A percentile compares a stretch with the other conserved stretches of the same genome.
phyloP scores from a whole-genome alignment of 2,113 vertebrate species.

The Meleagris gallopavo region DNA sequence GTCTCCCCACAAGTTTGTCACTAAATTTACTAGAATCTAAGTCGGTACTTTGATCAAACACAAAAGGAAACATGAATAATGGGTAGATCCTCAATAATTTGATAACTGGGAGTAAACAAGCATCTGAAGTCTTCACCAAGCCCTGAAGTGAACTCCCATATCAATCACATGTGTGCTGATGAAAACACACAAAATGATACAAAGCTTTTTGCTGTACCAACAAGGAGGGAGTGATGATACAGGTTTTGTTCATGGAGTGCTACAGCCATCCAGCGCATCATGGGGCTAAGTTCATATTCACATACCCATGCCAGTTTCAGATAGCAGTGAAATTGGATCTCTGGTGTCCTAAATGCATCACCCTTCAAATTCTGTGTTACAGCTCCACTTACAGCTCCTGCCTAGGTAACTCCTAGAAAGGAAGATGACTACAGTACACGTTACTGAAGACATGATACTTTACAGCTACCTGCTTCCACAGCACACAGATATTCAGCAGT shows the following conservation, averaged over 20 bases:
- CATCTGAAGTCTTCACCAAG: background rate
- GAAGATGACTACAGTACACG: background rate
- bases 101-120: background rate
- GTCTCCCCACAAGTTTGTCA: background rate
- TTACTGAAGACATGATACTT: background rate
- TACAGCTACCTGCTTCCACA: background rate
- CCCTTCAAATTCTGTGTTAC: background rate
- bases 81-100: background rate
- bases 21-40: background rate
- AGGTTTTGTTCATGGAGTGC: background rate
- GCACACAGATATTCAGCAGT: background rate
- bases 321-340: background rate
- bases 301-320: background rate
- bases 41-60: background rate
- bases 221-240: background rate
- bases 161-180: background rate
- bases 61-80: background rate
- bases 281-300: background rate
- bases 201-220: background rate
- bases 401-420: background rate
- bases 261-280: background rate
- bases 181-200: background rate
- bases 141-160: background rate
- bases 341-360: background rate
- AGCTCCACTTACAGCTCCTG: background rate